phyloP scores from a whole-genome alignment of 1,140 invertebrate genomes.

The Coelopa frigida region DNA sequence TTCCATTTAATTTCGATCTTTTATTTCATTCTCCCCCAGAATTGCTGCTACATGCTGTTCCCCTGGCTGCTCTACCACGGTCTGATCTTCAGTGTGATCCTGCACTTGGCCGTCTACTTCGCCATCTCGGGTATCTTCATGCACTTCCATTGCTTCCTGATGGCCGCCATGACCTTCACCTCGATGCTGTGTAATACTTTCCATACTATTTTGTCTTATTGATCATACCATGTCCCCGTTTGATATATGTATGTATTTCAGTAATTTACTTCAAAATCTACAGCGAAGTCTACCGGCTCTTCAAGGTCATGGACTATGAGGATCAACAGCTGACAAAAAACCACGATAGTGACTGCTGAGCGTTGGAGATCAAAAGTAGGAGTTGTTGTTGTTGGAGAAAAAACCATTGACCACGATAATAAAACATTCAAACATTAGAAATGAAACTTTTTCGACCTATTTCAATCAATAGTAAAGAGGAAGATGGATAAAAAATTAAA shows the following conservation, averaged over 20 bases:
- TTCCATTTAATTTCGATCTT: background rate
- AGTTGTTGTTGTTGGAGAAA: too few species aligned
- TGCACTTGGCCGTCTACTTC: constrained; percentile 31
- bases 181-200: constrained; percentile 23
- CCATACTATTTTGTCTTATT: too few species aligned
- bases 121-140: constrained; percentile 29
- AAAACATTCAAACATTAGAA: too few species aligned
- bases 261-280: constrained; percentile 38
- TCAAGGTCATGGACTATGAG: too few species aligned
- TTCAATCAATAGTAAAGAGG: too few species aligned
- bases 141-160: constrained; percentile 29
- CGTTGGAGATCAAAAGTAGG: too few species aligned
- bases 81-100: constrained; percentile 24
- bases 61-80: constrained; percentile 37
- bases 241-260: constrained; percentile 4
- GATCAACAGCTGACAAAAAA: too few species aligned
- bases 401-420: too few species aligned
- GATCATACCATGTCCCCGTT: too few species aligned
- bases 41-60: constrained; percentile 25
- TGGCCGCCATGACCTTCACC: constrained; percentile 30
- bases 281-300: constrained; percentile 30
- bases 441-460: too few species aligned
- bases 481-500: too few species aligned
- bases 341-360: too few species aligned
- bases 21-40: constrained; percentile 8